Evolutionary conservation across 1,140 invertebrate species (phyloP), one percentile per base, ranked within the genome.

Genomic region (Aphaenogaster rudis): DNA sequence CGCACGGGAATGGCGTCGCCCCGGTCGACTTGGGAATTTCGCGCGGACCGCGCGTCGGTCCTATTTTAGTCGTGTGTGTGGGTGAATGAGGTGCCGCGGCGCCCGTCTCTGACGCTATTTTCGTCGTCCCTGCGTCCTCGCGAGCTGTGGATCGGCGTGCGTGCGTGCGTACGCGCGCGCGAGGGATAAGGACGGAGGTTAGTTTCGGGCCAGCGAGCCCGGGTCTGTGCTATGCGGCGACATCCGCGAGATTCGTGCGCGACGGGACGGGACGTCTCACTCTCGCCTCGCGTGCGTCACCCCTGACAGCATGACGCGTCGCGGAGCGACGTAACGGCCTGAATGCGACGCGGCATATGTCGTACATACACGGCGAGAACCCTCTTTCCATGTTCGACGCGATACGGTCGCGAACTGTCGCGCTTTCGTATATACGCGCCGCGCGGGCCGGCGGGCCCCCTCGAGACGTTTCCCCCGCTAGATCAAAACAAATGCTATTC

Each of bases 11-110:
- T 91, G 88, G 88, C 90, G 90, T 91, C 90, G 81, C 76, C 45
- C 74, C 87, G 63, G 72, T 92, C 88, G 88, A 89, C 87, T 91
- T 85, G 88, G 74, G 86, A 89, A 92, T 90, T 89, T 89, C 86
- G 79, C 86, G 86, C 89, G 90, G 88, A 85, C 67, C 61, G 66
- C 72, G 77, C 78, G 78, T 80, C 61, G 88, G 17, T 90, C 66
- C 90, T 94, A 94, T 94, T 94, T 93, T 88, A 76, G 89, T 92
- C 89, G 82, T 88, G 85, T 78, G 93, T 92, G 94, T 94, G 93
- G 94, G 94, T 94, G 94, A 94, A 94, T 91, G 90, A 92, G 92
- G 91, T 92, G 91, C 82, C 89, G 84, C 86, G 84, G 87, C 45
- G 67, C 69, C 66, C 63, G 86, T 85, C 79, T 86, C 50, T 67